Conservation (phyloP, 2,888 invertebrate species). For the Parnassius apollo region DNA sequence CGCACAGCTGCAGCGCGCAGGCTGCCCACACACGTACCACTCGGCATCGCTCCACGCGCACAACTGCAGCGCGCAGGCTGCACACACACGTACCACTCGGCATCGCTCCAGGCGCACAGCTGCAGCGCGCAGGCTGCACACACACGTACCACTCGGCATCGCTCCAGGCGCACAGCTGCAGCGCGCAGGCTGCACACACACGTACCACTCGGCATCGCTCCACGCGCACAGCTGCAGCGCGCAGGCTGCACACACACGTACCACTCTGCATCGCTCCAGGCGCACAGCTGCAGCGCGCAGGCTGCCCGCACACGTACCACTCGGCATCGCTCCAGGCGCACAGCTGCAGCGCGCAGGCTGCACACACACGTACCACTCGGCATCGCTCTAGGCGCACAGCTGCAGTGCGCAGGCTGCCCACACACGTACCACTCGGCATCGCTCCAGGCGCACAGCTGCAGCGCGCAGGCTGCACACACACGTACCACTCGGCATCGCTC, state of each 20-base stretch:
- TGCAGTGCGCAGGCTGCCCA: background rate
- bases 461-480: slow-evolving; percentile 77
- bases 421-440: slow-evolving; percentile 4
- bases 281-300: slow-evolving; percentile 86
- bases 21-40: slow-evolving; percentile 75
- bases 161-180: background rate
- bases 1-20: slow-evolving; percentile 80
- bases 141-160: background rate
- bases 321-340: slow-evolving; percentile 2
- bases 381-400: background rate
- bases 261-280: slow-evolving; percentile 92
- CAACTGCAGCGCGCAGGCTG: slow-evolving; percentile 48
- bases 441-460: background rate
- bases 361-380: background rate
- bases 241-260: slow-evolving; percentile 87
- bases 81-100: slow-evolving; percentile 83
- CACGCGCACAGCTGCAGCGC: slow-evolving; percentile 56
- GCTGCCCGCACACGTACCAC: background rate
- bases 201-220: slow-evolving; percentile 88
- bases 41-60: slow-evolving; percentile 91
- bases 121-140: slow-evolving; percentile 86
- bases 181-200: slow-evolving; percentile 83
- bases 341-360: background rate
- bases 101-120: slow-evolving; percentile 87
- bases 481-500: slow-evolving; percentile 88